Conservation (phyloP, 2,888 invertebrate genomes). For the Stenchaetothrips biformis region DNA sequence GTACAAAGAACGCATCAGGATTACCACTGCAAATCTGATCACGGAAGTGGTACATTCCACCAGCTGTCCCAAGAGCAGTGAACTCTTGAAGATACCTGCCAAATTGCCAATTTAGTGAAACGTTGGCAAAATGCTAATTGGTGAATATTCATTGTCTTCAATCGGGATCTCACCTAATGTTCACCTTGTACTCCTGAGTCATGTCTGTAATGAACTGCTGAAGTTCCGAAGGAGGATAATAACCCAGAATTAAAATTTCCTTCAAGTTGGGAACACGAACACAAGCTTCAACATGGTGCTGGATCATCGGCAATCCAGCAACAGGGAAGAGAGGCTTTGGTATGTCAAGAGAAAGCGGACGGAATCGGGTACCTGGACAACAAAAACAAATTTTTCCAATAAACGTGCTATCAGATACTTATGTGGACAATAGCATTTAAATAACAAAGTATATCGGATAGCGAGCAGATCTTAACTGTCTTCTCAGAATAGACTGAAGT, state of each 20-base stretch:
- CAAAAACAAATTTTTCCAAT: slow-evolving; percentile 30
- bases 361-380: slow-evolving; percentile 83
- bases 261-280: slow-evolving; percentile 68
- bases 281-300: slow-evolving; percentile 96
- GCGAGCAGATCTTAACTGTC: no score
- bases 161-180: slow-evolving; percentile 58
- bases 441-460: no score
- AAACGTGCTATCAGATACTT: slow-evolving; percentile 14
- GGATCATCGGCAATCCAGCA: slow-evolving; percentile 91
- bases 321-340: slow-evolving; percentile 97
- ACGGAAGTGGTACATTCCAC: slow-evolving; percentile 93
- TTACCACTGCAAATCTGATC: slow-evolving; percentile 77
- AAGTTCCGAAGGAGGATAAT: slow-evolving; percentile 80
- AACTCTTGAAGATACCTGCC: slow-evolving; percentile 91
- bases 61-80: slow-evolving; percentile 89
- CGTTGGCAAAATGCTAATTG: neutral
- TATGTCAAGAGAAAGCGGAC: slow-evolving; percentile 92
- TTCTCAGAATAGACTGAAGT: no score
- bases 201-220: slow-evolving; percentile 81
- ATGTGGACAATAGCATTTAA: no score
- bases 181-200: slow-evolving; percentile 74
- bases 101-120: slow-evolving; percentile 1
- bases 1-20: slow-evolving; percentile 84
- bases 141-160: slow-evolving; percentile 13
- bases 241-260: slow-evolving; percentile 92